Base-by-base conservation (phyloP, 2,888 invertebrate species). In the Margaritifera margaritifera region DNA sequence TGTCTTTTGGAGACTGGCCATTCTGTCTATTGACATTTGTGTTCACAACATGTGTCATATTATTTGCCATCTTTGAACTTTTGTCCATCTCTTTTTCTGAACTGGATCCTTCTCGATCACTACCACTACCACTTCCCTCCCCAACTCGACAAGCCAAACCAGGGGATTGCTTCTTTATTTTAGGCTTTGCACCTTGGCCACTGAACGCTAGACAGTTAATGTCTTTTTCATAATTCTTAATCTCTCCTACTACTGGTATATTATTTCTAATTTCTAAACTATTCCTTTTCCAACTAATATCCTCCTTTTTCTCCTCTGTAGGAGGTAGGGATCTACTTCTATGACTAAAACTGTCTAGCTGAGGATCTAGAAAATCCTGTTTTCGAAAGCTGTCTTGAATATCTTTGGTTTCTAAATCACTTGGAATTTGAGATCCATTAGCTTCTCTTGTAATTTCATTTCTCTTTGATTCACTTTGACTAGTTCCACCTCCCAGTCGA, bases 241-340 rank as follows among this genome's bases (percentile, higher is more conserved):
- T 82, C 72, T 87, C 86, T 27, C 84, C 85, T 57, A 85, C 76
- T 11, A 82, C 76, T 42, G 87, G 87, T 71, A 88, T 87, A 80
- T 88, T 88, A 73, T 88, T 88, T 73, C 88, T 70, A 50, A 88
- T 86, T 82, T 88, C 88, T 68, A 87, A 76, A 77, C 87, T 87
- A 73, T 86, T 88, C 63, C 88, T 76, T 70, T 87, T 87, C 65
- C 80, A 82, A 19, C 77, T 69, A 55, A 68, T 66, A 24, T 80
- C 77, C 31, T 75, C 74, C 55, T 60, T 69, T 25, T 42, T 58
- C 19, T 68, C 62, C 58, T 74, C 74, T 56, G 57, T 69, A 4
- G 77, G 77, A 50, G 77, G 77, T 20, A 77, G 53, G 20, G 77
- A 77, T 60, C 68, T 77, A 61, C 77, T 77, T 51, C 77, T 70